Evolutionary conservation across 2,888 invertebrate genomes (phyloP).

Genomic region (Cerastis leucographa): DNA sequence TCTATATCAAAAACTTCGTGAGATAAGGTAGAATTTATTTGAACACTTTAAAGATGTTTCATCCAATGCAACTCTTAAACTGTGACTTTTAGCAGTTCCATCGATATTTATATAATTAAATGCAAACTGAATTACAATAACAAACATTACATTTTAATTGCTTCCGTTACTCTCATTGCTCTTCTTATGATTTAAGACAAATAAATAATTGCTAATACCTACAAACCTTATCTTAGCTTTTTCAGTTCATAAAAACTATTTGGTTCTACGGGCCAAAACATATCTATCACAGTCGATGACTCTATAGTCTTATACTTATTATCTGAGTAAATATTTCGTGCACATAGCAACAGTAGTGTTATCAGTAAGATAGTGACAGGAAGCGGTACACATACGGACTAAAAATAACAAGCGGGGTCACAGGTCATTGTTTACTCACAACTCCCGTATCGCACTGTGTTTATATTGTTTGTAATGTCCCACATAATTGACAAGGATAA

Average conservation of each 20-base stretch:
- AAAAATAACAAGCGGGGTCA: slow-evolving; percentile 77
- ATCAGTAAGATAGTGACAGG: slow-evolving; percentile 67
- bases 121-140: slow-evolving; percentile 18
- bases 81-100: slow-evolving; percentile 1
- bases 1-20: neutral
- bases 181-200: neutral
- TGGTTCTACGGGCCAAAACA: neutral
- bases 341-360: slow-evolving; percentile 81
- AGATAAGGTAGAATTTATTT: neutral
- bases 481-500: slow-evolving; percentile 67
- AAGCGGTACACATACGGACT: slow-evolving; percentile 69
- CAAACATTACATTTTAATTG: slow-evolving; percentile 23
- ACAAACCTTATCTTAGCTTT: neutral
- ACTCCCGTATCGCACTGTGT: slow-evolving; percentile 47
- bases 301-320: slow-evolving; percentile 48
- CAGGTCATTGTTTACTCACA: slow-evolving; percentile 73
- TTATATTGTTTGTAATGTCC: slow-evolving; percentile 62
- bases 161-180: slow-evolving; percentile 21
- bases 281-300: neutral
- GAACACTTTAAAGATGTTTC: neutral
- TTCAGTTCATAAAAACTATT: neutral
- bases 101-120: slow-evolving; percentile 17
- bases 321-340: slow-evolving; percentile 63
- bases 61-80: slow-evolving; percentile 1
- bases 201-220: neutral